Evolutionary conservation across 2,113 vertebrate genomes (phyloP).

Genomic region (Anoplopoma fimbria): DNA sequence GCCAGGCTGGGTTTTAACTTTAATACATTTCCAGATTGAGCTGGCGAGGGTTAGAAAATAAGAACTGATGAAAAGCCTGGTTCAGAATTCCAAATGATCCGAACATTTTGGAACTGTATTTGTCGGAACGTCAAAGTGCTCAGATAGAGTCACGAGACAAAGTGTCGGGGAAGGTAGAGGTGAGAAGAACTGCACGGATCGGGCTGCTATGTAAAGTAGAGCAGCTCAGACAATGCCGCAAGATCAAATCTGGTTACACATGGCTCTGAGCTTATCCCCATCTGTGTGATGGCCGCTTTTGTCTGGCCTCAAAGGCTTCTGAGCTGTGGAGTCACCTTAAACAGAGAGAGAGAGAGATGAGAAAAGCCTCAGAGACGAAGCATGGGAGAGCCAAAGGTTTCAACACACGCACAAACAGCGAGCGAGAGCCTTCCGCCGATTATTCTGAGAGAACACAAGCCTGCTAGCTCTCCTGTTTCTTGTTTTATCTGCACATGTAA

Average conservation of each 20-base stretch:
- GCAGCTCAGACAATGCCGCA: constrained; percentile 33
- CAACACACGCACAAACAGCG: constrained; percentile 22
- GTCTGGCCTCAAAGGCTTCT: constrained; percentile 65
- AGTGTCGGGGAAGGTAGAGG: neutral
- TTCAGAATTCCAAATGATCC: constrained; percentile 20
- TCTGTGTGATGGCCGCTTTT: constrained; percentile 63
- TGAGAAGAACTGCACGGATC: neutral
- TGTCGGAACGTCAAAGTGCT: neutral
- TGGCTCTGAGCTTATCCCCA: constrained; percentile 49
- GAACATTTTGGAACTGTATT: neutral
- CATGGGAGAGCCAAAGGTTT: constrained; percentile 28
- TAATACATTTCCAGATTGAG: constrained; percentile 74
- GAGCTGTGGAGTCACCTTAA: constrained; percentile 45
- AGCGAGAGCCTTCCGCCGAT: neutral
- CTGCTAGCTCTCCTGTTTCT: neutral
- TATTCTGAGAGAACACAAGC: constrained; percentile 33
- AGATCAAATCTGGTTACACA: constrained; percentile 66
- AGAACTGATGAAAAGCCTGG: neutral
- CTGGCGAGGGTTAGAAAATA: constrained; percentile 7
- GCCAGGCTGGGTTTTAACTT: constrained; percentile 66
- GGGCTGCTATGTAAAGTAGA: constrained; percentile 11
- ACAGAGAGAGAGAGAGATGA: neutral
- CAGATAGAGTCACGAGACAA: neutral
- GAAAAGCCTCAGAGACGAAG: neutral
- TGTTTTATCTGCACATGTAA: constrained; percentile 18